Evolutionary conservation across 1,140 invertebrate genomes (phyloP).

Genomic region (Cheumatopsyche charites): DNA sequence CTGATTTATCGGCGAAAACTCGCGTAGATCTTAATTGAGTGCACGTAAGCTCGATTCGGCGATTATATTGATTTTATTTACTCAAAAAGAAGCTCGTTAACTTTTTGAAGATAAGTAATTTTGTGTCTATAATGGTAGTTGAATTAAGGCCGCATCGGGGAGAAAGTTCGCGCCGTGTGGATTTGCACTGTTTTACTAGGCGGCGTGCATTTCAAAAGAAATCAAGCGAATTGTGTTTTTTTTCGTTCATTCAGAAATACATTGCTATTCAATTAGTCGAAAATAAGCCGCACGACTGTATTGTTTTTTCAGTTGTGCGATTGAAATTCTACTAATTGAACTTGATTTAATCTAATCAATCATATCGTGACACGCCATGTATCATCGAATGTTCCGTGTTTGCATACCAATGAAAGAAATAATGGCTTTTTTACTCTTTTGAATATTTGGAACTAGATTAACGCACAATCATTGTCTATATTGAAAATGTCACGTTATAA

Average conservation of each 20-base stretch:
- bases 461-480: no score
- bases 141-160: conserved; percentile 24
- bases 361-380: no score
- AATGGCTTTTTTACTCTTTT: no score
- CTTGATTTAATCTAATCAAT: no score
- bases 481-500: no score
- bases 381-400: no score
- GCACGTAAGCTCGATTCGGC: background rate
- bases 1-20: conserved; percentile 4
- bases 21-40: background rate
- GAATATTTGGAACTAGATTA: no score
- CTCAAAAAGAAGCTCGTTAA: conserved; percentile 18
- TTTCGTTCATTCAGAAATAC: background rate
- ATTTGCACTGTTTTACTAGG: conserved; percentile 9
- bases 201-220: background rate
- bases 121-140: background rate
- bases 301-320: no score
- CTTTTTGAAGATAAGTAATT: conserved; percentile 25
- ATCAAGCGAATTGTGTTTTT: background rate
- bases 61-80: background rate
- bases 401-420: no score
- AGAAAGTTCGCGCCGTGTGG: background rate
- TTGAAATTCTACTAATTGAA: no score
- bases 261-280: no score
- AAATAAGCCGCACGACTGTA: no score